Conservation (phyloP, 2,888 invertebrate species). For the Antheraea assamensis region DNA sequence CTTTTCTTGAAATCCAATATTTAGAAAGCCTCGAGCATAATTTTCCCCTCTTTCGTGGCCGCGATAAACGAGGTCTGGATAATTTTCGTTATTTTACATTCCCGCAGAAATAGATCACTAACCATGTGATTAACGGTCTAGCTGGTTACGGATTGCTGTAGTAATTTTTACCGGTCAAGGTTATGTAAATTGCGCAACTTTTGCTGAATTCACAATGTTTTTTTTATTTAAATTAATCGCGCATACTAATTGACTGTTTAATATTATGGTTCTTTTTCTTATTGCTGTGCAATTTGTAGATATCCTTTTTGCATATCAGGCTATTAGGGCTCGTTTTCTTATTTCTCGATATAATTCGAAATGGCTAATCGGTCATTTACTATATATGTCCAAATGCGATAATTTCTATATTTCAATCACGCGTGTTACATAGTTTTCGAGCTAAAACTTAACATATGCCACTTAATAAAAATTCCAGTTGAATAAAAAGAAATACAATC, state of each 20-base stretch:
- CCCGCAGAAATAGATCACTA: conserved; percentile 5
- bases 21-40: neutral
- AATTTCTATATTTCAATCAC: too few species aligned
- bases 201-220: neutral
- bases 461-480: too few species aligned
- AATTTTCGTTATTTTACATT: conserved; percentile 8
- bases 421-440: too few species aligned
- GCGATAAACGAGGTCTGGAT: conserved; percentile 3
- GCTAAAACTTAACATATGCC: too few species aligned
- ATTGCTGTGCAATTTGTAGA: neutral
- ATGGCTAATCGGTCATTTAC: neutral
- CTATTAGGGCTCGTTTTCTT: neutral
- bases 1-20: neutral
- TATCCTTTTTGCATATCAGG: neutral
- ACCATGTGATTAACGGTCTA: conserved; percentile 3
- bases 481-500: too few species aligned
- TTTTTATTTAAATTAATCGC: neutral
- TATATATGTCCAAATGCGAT: neutral
- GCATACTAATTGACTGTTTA: neutral
- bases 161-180: conserved; percentile 1
- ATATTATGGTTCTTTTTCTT: neutral
- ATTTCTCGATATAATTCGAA: neutral
- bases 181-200: neutral
- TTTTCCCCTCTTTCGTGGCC: neutral
- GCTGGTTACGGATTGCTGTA: neutral